Conservation (phyloP, 2,797 vertebrate genomes). For the Platyrinchus mystaceus region DNA sequence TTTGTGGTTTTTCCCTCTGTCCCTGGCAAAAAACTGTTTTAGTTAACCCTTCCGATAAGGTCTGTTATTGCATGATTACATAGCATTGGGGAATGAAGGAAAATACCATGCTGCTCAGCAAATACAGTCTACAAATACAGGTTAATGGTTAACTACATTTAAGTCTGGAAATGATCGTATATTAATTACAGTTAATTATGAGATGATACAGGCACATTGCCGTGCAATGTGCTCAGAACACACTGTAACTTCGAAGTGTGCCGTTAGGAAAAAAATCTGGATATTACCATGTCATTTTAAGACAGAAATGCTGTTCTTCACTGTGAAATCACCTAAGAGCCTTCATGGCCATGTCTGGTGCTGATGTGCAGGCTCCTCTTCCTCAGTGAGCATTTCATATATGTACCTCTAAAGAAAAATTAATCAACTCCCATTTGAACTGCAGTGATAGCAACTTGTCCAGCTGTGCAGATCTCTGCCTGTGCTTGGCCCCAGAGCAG, state of each 20-base stretch:
- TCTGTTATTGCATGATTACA: not conserved
- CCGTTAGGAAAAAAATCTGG: not conserved
- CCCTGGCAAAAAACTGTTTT: not conserved
- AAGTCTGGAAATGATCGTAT: not conserved
- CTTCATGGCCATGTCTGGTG: not conserved
- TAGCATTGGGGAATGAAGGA: not conserved
- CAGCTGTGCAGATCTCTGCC: not conserved
- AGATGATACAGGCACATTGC: not conserved
- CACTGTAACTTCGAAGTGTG: not conserved
- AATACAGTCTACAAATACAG: constrained; percentile 12
- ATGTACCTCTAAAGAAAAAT: not conserved
- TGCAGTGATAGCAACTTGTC: not conserved
- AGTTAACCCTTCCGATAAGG: not conserved
- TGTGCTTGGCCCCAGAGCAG: not conserved
- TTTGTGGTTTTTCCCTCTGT: not conserved
- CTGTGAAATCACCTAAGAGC: not conserved
- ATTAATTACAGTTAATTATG: constrained; percentile 43
- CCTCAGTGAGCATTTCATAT: not conserved
- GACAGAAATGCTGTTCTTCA: not conserved
- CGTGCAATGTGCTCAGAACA: not conserved
- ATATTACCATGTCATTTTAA: not conserved
- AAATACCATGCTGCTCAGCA: constrained; percentile 4
- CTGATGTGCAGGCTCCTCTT: fast-evolving
- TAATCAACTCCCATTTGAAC: not conserved
- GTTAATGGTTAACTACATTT: constrained; percentile 45